Percentiles rank a stretch among this genome's conserved stretches.
phyloP scores from a whole-genome alignment of 2,113 vertebrate genomes.

The Machaerirhynchus nigripectus region DNA sequence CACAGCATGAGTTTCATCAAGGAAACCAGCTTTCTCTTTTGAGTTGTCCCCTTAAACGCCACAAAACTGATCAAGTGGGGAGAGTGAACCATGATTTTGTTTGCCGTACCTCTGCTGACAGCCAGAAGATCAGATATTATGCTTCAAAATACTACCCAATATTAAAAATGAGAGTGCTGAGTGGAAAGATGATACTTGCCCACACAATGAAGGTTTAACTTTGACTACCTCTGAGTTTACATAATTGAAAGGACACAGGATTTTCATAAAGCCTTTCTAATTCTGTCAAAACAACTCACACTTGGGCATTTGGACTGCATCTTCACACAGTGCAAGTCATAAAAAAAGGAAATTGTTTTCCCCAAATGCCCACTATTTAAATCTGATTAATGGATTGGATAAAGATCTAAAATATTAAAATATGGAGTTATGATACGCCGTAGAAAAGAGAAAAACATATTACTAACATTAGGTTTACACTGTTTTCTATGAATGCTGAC shows the following conservation, averaged over 20 bases:
- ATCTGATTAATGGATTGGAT: neutral
- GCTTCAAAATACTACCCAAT: neutral
- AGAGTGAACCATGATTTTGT: neutral
- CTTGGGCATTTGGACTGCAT: neutral
- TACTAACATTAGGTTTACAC: neutral
- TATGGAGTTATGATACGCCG: neutral
- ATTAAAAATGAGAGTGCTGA: neutral
- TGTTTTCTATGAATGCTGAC: neutral
- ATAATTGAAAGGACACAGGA: neutral
- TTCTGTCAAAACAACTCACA: neutral
- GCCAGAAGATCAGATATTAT: neutral
- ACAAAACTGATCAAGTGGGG: neutral
- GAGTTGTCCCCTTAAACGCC: neutral
- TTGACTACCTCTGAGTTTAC: neutral
- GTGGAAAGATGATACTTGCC: neutral
- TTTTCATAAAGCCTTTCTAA: neutral
- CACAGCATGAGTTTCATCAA: neutral
- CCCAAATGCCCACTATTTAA: neutral
- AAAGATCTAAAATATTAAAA: constrained; percentile 28
- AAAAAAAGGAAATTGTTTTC: constrained; percentile 3
- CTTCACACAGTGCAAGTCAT: constrained; percentile 19
- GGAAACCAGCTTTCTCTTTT: neutral
- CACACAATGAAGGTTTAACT: neutral
- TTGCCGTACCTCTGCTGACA: neutral
- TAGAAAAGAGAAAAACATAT: neutral